Percentiles rank a stretch among this genome's conserved stretches.
phyloP scores from a whole-genome alignment of 1,140 invertebrate species.

The Leguminivora glycinivorella region DNA sequence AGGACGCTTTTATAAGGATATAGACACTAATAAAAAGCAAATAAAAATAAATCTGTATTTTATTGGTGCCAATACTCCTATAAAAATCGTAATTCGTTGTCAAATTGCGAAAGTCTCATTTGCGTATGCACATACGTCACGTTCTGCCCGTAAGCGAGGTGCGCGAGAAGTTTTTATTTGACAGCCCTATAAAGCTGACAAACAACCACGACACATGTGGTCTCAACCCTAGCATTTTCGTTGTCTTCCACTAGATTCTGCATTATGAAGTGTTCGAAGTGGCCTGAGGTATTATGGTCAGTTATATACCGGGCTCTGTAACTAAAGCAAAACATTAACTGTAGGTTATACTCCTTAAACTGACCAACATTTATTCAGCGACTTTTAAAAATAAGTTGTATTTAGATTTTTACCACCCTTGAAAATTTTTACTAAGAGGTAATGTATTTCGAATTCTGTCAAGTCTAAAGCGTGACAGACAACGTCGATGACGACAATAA shows the following conservation, averaged over 20 bases:
- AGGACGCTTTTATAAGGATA: not conserved
- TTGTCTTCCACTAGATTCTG: not conserved
- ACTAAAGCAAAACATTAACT: too few species aligned
- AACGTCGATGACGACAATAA: too few species aligned
- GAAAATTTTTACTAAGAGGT: too few species aligned
- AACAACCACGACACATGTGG: conserved; percentile 6
- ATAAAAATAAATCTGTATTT: not conserved
- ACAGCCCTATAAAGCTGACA: conserved; percentile 18
- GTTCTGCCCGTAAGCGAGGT: not conserved
- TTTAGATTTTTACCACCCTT: too few species aligned
- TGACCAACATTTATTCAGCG: too few species aligned
- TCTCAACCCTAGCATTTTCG: not conserved
- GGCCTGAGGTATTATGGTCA: too few species aligned
- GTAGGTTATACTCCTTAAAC: too few species aligned
- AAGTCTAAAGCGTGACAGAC: too few species aligned
- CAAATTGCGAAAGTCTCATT: not conserved
- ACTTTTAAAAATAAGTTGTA: too few species aligned
- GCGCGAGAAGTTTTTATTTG: conserved; percentile 20
- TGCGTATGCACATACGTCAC: not conserved
- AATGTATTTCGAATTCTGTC: too few species aligned
- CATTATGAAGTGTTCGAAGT: not conserved
- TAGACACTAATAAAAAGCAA: not conserved
- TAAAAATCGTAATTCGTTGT: not conserved
- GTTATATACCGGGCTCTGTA: too few species aligned
- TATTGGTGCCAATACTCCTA: not conserved